These are phyloP conservation scores for Eucera pruinosa DNA, from an alignment of 2,888 invertebrate species.

Conservation along the genomic window DNA sequence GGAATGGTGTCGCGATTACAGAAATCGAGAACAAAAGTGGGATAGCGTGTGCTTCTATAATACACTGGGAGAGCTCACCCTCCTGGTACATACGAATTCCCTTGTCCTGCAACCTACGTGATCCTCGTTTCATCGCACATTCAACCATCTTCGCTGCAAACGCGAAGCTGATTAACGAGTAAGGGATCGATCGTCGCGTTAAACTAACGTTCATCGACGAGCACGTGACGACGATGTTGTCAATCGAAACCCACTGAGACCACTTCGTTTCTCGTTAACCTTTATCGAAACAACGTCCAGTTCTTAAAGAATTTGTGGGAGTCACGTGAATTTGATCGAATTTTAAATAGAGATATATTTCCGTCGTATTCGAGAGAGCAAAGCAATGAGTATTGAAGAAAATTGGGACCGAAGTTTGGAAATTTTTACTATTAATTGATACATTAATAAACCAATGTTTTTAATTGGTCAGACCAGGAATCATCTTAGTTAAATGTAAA, in stretches of 20 bases:
- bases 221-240: constrained; percentile 8
- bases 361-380: neutral
- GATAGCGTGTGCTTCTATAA: neutral
- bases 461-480: neutral
- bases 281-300: constrained; percentile 19
- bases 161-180: constrained; percentile 39
- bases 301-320: neutral
- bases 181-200: constrained; percentile 39
- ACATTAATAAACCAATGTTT: neutral
- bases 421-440: neutral
- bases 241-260: neutral
- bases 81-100: neutral
- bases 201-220: constrained; percentile 13
- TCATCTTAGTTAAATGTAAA: neutral
- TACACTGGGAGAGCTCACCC: neutral
- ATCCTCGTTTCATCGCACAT: constrained; percentile 38
- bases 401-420: neutral
- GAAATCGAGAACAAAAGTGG: neutral
- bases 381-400: neutral
- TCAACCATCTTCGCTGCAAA: constrained; percentile 21
- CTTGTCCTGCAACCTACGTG: constrained; percentile 23
- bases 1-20: neutral
- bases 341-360: neutral
- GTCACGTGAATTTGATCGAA: neutral
- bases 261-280: constrained; percentile 8